Evolutionary conservation across 1,140 invertebrate species (phyloP).

Genomic region (Drosophila pectinifera): DNA sequence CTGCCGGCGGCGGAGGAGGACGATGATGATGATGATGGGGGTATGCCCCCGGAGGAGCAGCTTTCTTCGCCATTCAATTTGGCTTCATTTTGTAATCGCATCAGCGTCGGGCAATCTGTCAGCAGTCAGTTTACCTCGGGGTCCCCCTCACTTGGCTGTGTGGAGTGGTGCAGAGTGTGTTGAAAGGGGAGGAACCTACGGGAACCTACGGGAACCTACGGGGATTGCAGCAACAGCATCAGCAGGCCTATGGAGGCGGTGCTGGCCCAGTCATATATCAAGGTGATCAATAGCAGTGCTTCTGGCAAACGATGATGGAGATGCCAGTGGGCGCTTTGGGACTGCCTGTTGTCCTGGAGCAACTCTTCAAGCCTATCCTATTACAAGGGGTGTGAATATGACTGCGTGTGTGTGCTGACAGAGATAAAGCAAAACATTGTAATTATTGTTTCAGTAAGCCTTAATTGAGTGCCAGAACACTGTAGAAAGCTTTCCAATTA

Average conservation of each 20-base stretch:
- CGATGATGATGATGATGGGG: conserved; percentile 12
- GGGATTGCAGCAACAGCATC: neutral
- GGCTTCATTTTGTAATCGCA: conserved; percentile 57
- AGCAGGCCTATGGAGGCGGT: conserved; percentile 11
- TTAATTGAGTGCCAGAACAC: conserved; percentile 24
- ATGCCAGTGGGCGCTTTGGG: conserved; percentile 15
- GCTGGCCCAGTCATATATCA: conserved; percentile 39
- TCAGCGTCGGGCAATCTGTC: conserved; percentile 53
- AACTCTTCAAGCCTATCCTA: conserved; percentile 22
- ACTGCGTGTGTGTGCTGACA: neutral
- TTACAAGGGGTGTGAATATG: conserved; percentile 17
- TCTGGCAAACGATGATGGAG: conserved; percentile 49
- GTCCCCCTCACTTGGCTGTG: neutral
- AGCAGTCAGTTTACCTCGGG: conserved; percentile 47
- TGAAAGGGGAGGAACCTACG: no score
- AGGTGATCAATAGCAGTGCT: conserved; percentile 50
- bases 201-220: neutral
- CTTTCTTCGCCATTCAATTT: conserved; percentile 59
- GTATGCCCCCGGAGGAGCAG: conserved; percentile 15
- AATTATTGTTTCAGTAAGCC: conserved; percentile 20
- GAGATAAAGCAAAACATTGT: conserved; percentile 8
- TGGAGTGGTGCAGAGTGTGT: no score
- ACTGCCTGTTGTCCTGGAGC: neutral
- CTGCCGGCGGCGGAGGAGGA: neutral
- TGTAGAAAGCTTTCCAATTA: neutral